These are phyloP conservation scores for Ceyx cyanopectus DNA, from an alignment of 2,113 vertebrate species.

Conservation along the genomic window DNA sequence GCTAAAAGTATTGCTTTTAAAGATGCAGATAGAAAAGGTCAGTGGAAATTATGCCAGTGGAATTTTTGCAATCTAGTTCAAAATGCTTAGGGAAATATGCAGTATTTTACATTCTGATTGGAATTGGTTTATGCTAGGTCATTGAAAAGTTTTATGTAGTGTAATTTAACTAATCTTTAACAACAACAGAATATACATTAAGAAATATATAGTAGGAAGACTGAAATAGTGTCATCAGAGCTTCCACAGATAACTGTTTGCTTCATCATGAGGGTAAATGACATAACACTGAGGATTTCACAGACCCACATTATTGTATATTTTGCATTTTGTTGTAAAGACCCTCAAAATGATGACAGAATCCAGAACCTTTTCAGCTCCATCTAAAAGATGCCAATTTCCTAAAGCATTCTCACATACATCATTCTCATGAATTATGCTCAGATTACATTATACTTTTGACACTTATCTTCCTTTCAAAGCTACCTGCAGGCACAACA, in stretches of 20 bases:
- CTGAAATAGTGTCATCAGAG: not conserved
- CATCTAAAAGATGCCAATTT: not conserved
- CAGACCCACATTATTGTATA: not conserved
- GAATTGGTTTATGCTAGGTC: not conserved
- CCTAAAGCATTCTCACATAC: not conserved
- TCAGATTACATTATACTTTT: not conserved
- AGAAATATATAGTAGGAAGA: not conserved
- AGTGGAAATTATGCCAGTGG: not conserved
- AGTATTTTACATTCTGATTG: not conserved
- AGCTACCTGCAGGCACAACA: not conserved
- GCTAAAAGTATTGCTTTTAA: not conserved
- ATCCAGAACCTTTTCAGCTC: not conserved
- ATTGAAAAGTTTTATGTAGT: not conserved
- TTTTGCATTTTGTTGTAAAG: not conserved
- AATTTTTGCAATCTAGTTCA: not conserved
- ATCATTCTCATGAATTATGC: not conserved
- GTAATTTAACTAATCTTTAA: not conserved
- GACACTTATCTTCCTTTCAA: not conserved
- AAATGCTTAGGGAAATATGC: not conserved
- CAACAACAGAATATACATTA: not conserved
- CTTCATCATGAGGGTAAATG: not conserved
- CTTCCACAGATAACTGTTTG: not conserved
- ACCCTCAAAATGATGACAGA: not conserved
- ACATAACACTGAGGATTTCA: not conserved
- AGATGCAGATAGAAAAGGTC: not conserved